Base-by-base conservation (phyloP, 2,113 vertebrate genomes). In the Grallaria varia region DNA sequence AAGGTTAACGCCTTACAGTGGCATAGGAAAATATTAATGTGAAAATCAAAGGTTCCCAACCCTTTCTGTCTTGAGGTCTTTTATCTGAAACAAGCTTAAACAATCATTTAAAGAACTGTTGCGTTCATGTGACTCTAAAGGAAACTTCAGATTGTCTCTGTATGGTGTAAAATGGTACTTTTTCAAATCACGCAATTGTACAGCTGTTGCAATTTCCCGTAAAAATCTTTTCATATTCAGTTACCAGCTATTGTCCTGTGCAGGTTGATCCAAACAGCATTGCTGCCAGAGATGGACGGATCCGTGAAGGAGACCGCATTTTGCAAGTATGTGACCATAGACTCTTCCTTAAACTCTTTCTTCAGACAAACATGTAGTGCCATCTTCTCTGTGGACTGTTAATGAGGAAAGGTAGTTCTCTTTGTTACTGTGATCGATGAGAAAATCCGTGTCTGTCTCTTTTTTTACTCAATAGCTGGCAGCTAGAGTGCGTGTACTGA, bases 201-300 rank as follows among this genome's bases (percentile, higher is more conserved):
- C 15, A 78, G 28, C n/a, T 93, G 35, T 84, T 87, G 14, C 2
- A 4, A 14, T 84, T 72, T 86, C 27, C 37, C 14, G 12, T 82
- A 39, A 55, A 93, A 82, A 33, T 59, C 33, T 66, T 90, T 77
- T n/a, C 11, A 17, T 75, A 35, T 42, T 89, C n/a, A 30, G 2
- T 84, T 88, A 30, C 42, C 84, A 49, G 33, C 33, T 94, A 40
- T 84, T 87, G 21, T 88, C 44, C 21, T 63, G 27, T 86, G 22
- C 91, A 99, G 99, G 98, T 99, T 95, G 98, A 99, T 96, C 99
- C 99, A 50, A 99, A 99, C 90, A 99, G 99, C 97, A 99, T 99
- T 23, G 99, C 99, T 56, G 99, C 99, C 91, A 98, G 97, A 97
- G 99, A 99, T 9, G 99, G 99, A 39, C 98, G 99, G 45, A 99